Percentiles rank a stretch among this genome's conserved stretches.
Evolutionary conservation across 2,113 vertebrate species (phyloP).

Genomic region (Origma solitaria): DNA sequence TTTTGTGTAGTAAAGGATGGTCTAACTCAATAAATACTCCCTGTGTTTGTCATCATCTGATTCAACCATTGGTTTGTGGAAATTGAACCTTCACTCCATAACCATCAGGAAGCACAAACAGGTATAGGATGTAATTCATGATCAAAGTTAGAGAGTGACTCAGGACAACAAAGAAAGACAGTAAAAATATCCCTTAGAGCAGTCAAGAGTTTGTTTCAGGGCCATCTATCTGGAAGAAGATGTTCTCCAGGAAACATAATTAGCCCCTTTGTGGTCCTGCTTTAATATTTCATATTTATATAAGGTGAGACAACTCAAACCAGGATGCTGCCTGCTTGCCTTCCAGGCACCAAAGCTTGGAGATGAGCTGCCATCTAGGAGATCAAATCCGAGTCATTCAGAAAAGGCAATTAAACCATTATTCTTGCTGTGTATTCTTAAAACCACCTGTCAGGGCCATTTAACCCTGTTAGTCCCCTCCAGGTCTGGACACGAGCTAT

Average conservation of each 20-base stretch:
- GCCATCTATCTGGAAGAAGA: background rate
- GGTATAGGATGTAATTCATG: background rate
- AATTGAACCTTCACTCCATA: background rate
- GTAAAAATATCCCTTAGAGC: background rate
- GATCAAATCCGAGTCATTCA: background rate
- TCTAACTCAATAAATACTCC: conserved; percentile 12
- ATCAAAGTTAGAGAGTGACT: background rate
- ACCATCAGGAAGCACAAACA: background rate
- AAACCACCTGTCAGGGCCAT: background rate
- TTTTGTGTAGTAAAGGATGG: background rate
- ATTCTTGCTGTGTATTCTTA: background rate
- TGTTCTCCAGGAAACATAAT: background rate
- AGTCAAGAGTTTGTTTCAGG: background rate
- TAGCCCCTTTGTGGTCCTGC: background rate
- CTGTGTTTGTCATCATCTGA: background rate
- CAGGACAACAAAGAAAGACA: background rate
- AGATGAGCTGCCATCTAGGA: background rate
- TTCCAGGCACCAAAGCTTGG: background rate
- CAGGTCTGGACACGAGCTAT: background rate
- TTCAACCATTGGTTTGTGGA: background rate
- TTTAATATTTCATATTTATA: background rate
- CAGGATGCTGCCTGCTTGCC: background rate
- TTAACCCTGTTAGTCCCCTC: background rate
- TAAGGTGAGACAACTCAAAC: background rate
- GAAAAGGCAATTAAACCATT: background rate